phyloP scores from a whole-genome alignment of 2,113 vertebrate species.

The Lophotis ruficrista region DNA sequence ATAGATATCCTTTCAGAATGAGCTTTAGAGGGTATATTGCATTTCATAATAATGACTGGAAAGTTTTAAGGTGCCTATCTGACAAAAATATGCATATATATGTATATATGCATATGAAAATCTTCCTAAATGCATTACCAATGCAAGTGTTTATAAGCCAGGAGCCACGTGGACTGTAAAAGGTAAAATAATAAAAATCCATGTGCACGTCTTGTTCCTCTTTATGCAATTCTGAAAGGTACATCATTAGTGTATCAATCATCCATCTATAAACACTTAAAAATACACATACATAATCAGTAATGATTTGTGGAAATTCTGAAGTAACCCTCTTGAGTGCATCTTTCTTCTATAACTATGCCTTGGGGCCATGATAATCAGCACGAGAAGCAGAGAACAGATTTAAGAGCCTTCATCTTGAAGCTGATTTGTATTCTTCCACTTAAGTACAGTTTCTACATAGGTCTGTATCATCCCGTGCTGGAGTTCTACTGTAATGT shows the following conservation, averaged over 20 bases:
- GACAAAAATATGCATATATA: not conserved
- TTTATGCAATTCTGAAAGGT: not conserved
- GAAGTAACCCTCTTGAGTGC: constrained; percentile 30
- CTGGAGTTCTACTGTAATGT: not conserved
- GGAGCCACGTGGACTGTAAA: not conserved
- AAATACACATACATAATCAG: constrained; percentile 38
- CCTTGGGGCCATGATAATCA: constrained; percentile 37
- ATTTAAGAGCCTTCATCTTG: constrained; percentile 55
- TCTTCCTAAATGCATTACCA: not conserved
- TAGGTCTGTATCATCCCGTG: not conserved
- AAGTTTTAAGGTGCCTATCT: not conserved
- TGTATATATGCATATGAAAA: not conserved
- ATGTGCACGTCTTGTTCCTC: not conserved
- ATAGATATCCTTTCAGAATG: not conserved
- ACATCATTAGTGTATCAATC: not conserved
- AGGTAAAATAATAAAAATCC: constrained; percentile 29
- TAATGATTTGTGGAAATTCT: constrained; percentile 52
- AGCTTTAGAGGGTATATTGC: not conserved
- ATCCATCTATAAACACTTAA: constrained; percentile 6
- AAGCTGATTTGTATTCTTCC: constrained; percentile 39
- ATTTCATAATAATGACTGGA: not conserved
- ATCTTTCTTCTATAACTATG: constrained; percentile 5
- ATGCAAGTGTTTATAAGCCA: not conserved
- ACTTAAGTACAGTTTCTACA: not conserved
- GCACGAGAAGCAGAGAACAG: not conserved